phyloP scores from a whole-genome alignment of 1,140 invertebrate species.

The Asbolus verrucosus region DNA sequence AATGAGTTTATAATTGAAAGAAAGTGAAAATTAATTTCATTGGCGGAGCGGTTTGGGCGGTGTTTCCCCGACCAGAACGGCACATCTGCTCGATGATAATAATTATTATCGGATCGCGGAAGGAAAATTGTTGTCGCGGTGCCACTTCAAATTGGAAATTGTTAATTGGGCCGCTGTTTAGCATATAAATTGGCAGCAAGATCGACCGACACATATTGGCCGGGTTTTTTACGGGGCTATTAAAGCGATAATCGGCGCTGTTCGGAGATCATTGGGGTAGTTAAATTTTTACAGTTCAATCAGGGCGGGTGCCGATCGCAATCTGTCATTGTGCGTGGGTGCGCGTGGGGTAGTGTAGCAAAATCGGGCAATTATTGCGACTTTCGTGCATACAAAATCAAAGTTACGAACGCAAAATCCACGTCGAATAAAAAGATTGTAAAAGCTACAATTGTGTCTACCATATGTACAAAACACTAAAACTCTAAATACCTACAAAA shows the following conservation, averaged over 20 bases:
- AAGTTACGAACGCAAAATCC: too few relatives aligned
- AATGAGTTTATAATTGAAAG: conserved; percentile 39
- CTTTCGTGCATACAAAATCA: too few relatives aligned
- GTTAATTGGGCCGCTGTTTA: conserved; percentile 15
- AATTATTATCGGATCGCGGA: neutral
- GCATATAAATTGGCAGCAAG: conserved; percentile 30
- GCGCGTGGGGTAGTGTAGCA: too few relatives aligned
- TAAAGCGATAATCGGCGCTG: conserved; percentile 3
- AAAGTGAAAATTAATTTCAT: conserved; percentile 38
- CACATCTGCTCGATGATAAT: conserved; percentile 24
- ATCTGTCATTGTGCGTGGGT: neutral
- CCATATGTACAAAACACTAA: too few relatives aligned
- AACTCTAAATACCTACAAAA: too few relatives aligned
- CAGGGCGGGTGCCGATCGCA: neutral
- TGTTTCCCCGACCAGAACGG: conserved; percentile 1
- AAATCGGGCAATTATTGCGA: too few relatives aligned
- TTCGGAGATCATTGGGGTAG: neutral
- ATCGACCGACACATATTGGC: neutral
- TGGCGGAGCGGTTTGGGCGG: conserved; percentile 8
- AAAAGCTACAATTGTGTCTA: too few relatives aligned
- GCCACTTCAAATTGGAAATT: conserved; percentile 5
- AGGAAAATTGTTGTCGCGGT: too few relatives aligned
- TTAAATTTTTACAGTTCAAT: conserved; percentile 12
- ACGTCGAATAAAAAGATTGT: too few relatives aligned
- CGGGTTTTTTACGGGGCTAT: conserved; percentile 8